A percentile compares a stretch with the other conserved stretches of the same genome.
Conservation (phyloP, 1,140 invertebrate species). For the Lethrus apterus region DNA sequence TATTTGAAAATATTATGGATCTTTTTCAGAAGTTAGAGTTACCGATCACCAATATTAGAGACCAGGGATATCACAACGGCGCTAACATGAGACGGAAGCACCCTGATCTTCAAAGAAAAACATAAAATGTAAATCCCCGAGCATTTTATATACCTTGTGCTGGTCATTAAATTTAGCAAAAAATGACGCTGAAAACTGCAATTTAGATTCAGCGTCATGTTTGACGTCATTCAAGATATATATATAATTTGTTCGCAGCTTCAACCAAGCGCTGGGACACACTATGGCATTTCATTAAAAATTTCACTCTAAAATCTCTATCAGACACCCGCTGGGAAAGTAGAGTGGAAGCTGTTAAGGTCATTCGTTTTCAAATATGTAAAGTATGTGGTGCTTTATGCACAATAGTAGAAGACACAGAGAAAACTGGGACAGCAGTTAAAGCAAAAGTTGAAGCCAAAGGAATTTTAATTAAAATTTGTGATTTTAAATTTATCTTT, state of each 20-base stretch:
- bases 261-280: too few species aligned
- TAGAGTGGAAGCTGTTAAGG: constrained; percentile 15
- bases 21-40: too few species aligned
- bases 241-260: too few species aligned
- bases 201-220: too few species aligned
- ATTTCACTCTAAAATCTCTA: constrained; percentile 21
- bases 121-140: constrained; percentile 20
- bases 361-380: not conserved
- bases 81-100: constrained; percentile 34
- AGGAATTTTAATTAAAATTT: too few species aligned
- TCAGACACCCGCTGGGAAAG: constrained; percentile 19
- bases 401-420: too few species aligned
- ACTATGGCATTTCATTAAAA: constrained; percentile 15
- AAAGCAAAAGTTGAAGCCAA: too few species aligned
- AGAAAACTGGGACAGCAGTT: too few species aligned
- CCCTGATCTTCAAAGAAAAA: constrained; percentile 25
- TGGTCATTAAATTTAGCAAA: constrained; percentile 28
- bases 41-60: too few species aligned
- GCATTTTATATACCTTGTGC: constrained; percentile 27
- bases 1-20: too few species aligned
- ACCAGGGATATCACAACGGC: constrained; percentile 39
- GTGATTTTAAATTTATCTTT: too few species aligned
- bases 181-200: constrained; percentile 22
- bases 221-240: too few species aligned
- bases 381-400: not conserved